Evolutionary conservation across 2,113 vertebrate genomes (phyloP), one percentile per base, ranked within the genome.

Genomic region (Nipponia nippon): DNA sequence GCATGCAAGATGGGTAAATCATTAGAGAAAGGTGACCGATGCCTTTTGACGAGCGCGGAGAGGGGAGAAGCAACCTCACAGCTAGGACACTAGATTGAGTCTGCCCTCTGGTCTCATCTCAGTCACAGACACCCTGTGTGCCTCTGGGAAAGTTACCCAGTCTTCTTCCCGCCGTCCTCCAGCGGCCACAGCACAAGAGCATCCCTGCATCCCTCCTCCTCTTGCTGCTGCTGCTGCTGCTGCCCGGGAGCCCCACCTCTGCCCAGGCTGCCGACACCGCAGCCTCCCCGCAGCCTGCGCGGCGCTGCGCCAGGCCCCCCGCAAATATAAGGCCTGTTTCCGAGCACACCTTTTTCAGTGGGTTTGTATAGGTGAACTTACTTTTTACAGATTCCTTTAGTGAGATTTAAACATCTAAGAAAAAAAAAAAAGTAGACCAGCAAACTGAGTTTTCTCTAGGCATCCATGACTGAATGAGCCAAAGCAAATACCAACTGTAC

Each of bases 391-490:
- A 67, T 55, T 55, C 16, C 0, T 1, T 34, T 6, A 36, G 21
- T 6, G 26, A 72, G 70, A 50, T 27, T 71, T 59, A 84, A 90
- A 61, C 78, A 76, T 42, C 18, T 17, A 17, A 47, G 30, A 20
- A 53, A 25, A 38, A 53, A 40, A 7, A 42, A 65, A 56, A 81
- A 59, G 36, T 10, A 58, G 29, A 91, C 26, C 65, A 90, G 29
- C 30, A 92, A 94, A 86, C 42, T 10, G 21, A 30, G 34, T 93
- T 97, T 96, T 97, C 95, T 89, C 94, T 86, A 92, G 61, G 77
- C 63, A 42, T 83, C 96, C 94, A 81, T 70, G 58, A 92, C 66
- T 53, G 77, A 80, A 55, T n/a, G 46, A 83, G 95, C 90, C 77
- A 95, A 97, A 96, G 90, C 90, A 94, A 87, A 81, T 36, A 90